Conservation (phyloP, 53 echinoderm and acorn worm genomes). For the Pentamera pediparva region DNA sequence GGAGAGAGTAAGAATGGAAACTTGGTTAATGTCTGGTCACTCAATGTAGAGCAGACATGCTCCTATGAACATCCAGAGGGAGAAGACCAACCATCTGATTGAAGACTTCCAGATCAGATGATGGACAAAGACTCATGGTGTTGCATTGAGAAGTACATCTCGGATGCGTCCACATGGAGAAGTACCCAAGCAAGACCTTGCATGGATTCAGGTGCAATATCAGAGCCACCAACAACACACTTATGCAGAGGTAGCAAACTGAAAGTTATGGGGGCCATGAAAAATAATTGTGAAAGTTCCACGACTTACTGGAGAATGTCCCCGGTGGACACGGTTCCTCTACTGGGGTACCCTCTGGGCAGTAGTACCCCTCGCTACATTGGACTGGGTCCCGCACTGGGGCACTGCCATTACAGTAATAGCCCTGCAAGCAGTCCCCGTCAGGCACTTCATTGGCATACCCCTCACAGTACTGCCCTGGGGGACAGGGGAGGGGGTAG, state of each 20-base stretch:
- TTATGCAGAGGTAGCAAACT: not conserved
- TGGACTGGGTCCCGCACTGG: slow-evolving; percentile 57
- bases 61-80: too few relatives aligned
- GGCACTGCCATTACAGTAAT: slow-evolving; percentile 93
- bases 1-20: too few relatives aligned
- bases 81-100: too few relatives aligned
- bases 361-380: slow-evolving; percentile 84
- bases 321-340: slow-evolving; percentile 87
- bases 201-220: not conserved
- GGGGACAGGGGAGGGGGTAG: slow-evolving; percentile 64
- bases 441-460: slow-evolving; percentile 71
- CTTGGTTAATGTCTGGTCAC: too few relatives aligned
- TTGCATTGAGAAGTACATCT: too few relatives aligned
- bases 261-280: not conserved
- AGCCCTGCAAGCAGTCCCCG: slow-evolving; percentile 71
- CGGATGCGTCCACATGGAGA: not conserved
- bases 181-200: not conserved
- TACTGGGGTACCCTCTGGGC: slow-evolving; percentile 82
- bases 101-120: too few relatives aligned
- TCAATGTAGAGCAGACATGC: too few relatives aligned
- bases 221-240: not conserved
- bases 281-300: not conserved
- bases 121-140: too few relatives aligned
- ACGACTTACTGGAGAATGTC: slow-evolving; percentile 69
- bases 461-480: slow-evolving; percentile 69